phyloP scores from a whole-genome alignment of 2,888 invertebrate genomes.

The Monochamus alternatus region DNA sequence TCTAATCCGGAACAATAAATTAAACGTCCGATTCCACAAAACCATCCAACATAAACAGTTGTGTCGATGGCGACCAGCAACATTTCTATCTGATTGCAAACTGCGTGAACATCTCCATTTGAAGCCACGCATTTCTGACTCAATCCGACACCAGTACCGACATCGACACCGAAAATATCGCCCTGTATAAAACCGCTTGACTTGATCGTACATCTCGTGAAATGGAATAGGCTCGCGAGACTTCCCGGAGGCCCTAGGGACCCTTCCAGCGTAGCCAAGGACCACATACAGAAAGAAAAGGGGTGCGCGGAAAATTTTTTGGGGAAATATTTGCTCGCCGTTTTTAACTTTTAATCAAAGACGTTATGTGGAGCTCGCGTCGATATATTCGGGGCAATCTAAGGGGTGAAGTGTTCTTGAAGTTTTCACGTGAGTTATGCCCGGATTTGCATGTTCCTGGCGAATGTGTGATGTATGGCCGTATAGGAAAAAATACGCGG shows the following conservation, averaged over 20 bases:
- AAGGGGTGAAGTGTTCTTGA: slow-evolving; percentile 15
- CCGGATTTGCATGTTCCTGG: slow-evolving; percentile 20
- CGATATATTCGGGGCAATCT: slow-evolving; percentile 17
- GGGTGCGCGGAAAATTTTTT: slow-evolving; percentile 23
- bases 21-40: too few relatives aligned
- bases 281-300: slow-evolving; percentile 18
- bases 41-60: too few relatives aligned
- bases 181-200: too few relatives aligned
- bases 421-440: slow-evolving; percentile 31
- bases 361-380: slow-evolving; percentile 6
- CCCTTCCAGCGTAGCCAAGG: slow-evolving; percentile 12
- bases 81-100: too few relatives aligned
- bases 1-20: too few relatives aligned
- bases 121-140: too few relatives aligned
- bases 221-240: slow-evolving; percentile 1
- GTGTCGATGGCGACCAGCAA: too few relatives aligned
- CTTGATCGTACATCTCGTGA: too few relatives aligned
- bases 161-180: too few relatives aligned
- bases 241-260: background rate
- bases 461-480: slow-evolving; percentile 20
- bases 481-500: slow-evolving; percentile 17
- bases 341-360: slow-evolving; percentile 31
- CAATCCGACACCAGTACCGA: too few relatives aligned
- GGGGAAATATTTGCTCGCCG: slow-evolving; percentile 16
- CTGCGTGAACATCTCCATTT: too few relatives aligned